Conservation (phyloP, 2,113 vertebrate genomes). For the Paradoxurus hermaphroditus region DNA sequence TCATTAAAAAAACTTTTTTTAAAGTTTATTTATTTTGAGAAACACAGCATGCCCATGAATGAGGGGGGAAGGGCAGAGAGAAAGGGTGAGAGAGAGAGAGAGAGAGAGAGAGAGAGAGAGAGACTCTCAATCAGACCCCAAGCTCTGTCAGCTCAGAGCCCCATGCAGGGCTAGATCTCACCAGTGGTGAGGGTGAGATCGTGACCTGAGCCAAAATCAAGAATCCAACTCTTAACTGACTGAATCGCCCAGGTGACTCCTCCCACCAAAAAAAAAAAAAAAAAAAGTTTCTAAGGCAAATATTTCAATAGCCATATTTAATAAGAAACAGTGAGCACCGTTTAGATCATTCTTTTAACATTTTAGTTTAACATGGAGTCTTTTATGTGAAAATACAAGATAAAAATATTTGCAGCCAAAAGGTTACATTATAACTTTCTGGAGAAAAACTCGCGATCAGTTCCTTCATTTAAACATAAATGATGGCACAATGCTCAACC, state of each 20-base stretch:
- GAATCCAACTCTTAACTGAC: too few relatives aligned
- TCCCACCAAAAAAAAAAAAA: background rate
- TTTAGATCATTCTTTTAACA: background rate
- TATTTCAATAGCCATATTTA: background rate
- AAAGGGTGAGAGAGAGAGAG: too few relatives aligned
- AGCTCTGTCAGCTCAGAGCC: too few relatives aligned
- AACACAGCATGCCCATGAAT: too few relatives aligned
- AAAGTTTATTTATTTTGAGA: too few relatives aligned
- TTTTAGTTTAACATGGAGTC: background rate
- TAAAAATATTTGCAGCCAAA: background rate
- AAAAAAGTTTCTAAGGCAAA: background rate
- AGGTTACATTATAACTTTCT: background rate
- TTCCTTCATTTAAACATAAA: background rate
- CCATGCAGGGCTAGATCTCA: too few relatives aligned
- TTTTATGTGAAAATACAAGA: background rate
- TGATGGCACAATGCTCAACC: background rate
- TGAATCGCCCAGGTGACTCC: too few relatives aligned
- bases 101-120: too few relatives aligned
- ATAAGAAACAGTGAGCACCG: background rate
- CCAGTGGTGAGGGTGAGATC: too few relatives aligned
- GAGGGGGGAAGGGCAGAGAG: too few relatives aligned
- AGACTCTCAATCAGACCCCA: too few relatives aligned
- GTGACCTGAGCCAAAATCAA: too few relatives aligned
- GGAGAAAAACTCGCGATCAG: background rate
- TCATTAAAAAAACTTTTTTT: background rate